Conservation (phyloP, 2,888 invertebrate species). For the Smittia sp. region DNA sequence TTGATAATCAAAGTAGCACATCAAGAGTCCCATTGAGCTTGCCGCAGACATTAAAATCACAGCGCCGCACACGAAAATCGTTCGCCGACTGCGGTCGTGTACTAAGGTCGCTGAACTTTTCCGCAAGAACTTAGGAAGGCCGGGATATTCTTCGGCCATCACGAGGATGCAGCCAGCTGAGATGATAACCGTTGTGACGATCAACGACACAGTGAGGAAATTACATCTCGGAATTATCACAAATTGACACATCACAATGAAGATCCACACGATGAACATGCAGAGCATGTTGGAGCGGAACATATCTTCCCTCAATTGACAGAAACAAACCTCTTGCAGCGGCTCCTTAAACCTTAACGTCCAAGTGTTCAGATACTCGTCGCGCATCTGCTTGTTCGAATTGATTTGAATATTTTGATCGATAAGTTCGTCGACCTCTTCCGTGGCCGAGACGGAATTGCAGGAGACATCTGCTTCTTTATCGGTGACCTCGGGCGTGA, state of each 20-base stretch:
- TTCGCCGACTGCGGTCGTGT: conserved; percentile 69
- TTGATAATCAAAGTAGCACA: conserved; percentile 46
- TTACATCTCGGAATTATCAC: conserved; percentile 69
- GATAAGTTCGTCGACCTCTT: conserved; percentile 69
- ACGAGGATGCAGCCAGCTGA: conserved; percentile 71
- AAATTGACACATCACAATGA: conserved; percentile 75
- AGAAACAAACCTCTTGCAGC: conserved; percentile 80
- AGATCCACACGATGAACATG: conserved; percentile 86
- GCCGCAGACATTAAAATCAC: conserved; percentile 74
- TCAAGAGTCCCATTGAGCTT: conserved; percentile 56
- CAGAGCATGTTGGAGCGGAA: conserved; percentile 94
- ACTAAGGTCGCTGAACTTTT: conserved; percentile 71
- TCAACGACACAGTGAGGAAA: conserved; percentile 60
- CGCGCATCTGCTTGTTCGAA: conserved; percentile 83
- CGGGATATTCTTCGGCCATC: conserved; percentile 81
- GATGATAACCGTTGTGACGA: conserved; percentile 67
- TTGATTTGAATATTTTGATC: conserved; percentile 85
- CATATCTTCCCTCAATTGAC: conserved; percentile 83
- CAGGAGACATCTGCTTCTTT: conserved; percentile 2
- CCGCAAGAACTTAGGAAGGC: conserved; percentile 63
- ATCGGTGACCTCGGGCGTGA: background rate
- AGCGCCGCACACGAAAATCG: conserved; percentile 75
- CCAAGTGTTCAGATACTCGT: conserved; percentile 82
- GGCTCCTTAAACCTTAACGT: conserved; percentile 81
- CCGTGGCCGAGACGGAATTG: conserved; percentile 49